Evolutionary conservation across 2,888 invertebrate species (phyloP).

Genomic region (Lymantria monacha): DNA sequence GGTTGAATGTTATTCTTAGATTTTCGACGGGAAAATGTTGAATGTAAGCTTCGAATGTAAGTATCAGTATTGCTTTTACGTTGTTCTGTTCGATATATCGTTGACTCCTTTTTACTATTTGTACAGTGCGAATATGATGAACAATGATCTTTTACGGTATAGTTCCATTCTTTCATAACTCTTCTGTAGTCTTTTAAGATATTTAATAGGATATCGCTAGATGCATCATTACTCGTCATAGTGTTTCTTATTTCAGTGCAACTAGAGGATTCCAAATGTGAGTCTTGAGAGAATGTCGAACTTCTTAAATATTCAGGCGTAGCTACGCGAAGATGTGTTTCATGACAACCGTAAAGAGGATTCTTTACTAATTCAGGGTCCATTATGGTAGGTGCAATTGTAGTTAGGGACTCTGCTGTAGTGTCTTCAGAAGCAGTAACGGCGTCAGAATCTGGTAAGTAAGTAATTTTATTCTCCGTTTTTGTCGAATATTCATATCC

Average conservation of each 20-base stretch:
- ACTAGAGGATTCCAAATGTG: slow-evolving; percentile 66
- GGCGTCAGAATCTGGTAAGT: slow-evolving; percentile 72
- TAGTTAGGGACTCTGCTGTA: slow-evolving; percentile 61
- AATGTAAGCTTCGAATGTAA: slow-evolving; percentile 62
- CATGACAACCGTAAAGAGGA: slow-evolving; percentile 67
- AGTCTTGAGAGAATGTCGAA: slow-evolving; percentile 59
- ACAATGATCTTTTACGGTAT: slow-evolving; percentile 66
- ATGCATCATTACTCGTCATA: slow-evolving; percentile 50
- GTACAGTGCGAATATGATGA: slow-evolving; percentile 48
- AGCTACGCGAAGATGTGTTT: slow-evolving; percentile 53
- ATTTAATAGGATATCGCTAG: slow-evolving; percentile 52
- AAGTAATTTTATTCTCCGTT: slow-evolving; percentile 68
- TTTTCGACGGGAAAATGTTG: slow-evolving; percentile 62
- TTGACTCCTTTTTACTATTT: slow-evolving; percentile 47
- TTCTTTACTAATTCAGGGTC: slow-evolving; percentile 71
- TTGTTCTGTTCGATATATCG: slow-evolving; percentile 46
- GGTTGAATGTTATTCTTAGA: slow-evolving; percentile 52
- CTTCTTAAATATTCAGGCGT: slow-evolving; percentile 56
- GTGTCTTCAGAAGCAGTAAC: slow-evolving; percentile 69
- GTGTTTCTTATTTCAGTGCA: slow-evolving; percentile 70
- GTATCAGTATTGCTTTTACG: slow-evolving; percentile 58
- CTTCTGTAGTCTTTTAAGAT: slow-evolving; percentile 73
- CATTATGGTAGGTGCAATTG: slow-evolving; percentile 59
- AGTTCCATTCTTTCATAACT: slow-evolving; percentile 78
- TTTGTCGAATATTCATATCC: slow-evolving; percentile 63